Percentiles rank a stretch among this genome's conserved stretches.
Conservation (phyloP, 2,113 vertebrate genomes). For the Mormyrus lacerda region DNA sequence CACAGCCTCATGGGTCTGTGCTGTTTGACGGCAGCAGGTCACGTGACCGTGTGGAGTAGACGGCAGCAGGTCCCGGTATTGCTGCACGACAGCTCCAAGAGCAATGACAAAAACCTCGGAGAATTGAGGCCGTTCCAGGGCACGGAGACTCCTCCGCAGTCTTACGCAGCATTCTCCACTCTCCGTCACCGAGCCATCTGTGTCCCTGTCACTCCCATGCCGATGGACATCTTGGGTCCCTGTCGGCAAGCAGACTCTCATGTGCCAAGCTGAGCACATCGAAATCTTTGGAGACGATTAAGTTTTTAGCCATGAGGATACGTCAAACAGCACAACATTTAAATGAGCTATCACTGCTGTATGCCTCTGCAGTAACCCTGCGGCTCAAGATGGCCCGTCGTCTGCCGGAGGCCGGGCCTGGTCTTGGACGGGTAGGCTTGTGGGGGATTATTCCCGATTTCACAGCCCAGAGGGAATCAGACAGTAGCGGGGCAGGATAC, state of each 20-base stretch:
- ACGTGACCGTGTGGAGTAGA: not conserved
- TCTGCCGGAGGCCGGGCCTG: not conserved
- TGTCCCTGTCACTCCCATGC: not conserved
- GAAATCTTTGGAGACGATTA: not conserved
- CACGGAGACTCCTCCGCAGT: not conserved
- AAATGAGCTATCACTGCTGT: not conserved
- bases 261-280: not conserved
- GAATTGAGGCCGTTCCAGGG: not conserved
- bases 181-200: not conserved
- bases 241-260: not conserved
- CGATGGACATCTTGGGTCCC: not conserved
- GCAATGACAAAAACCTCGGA: not conserved
- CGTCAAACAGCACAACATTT: not conserved
- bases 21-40: not conserved
- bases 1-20: not conserved
- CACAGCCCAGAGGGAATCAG: constrained; percentile 41
- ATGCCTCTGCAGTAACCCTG: not conserved
- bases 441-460: constrained; percentile 41
- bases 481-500: constrained; percentile 42
- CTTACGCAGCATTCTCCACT: not conserved
- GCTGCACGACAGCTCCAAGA: not conserved
- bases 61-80: not conserved
- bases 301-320: not conserved
- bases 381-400: not conserved
- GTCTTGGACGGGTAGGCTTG: not conserved